Evolutionary conservation across 1,140 invertebrate species (phyloP), one percentile per base, ranked within the genome.

Genomic region (Lamellibrachia luymesi): DNA sequence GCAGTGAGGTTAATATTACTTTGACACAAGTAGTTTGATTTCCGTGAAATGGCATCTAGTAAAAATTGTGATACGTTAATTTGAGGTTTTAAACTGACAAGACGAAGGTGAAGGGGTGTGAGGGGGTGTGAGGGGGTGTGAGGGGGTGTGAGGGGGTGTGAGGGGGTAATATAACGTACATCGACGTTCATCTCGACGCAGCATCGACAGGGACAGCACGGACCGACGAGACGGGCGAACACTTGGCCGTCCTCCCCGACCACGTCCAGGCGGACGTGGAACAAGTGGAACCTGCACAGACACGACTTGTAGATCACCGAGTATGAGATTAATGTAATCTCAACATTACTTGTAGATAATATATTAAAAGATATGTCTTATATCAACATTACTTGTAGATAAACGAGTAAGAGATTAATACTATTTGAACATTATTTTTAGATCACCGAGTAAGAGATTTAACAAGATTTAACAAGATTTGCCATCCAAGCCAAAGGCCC

Each of bases 131-230:
- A n/a, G n/a, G n/a, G n/a, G n/a, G n/a, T n/a, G n/a, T n/a, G n/a
- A n/a, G n/a, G n/a, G n/a, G n/a, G n/a, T n/a, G 2, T 80, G 64
- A 13, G 4, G 5, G 17, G 25, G 64, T 80, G 13, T 80, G 25
- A 80, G 64, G 17, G 25, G 13, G 64, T 80, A 22, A 22, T 22
- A 22, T 80, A 4, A 80, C 52, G 49, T 94, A 95, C 95, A 94
- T 94, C 93, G 64, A 95, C 94, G 13, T 93, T 92, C 7, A 94
- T 92, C 49, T 95, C 95, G 10, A 94, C 94, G 49, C 94, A 93
- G 64, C 95, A 95, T 80, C 95, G 93, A 56, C 94, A 95, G 0
- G 94, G 92, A 93, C 94, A 95, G 56, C 93, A 93, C 1, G 95
- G 94, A n/a, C 95, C 95, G 13, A 92, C 56, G 10, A 95, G 92